Percentiles rank a stretch among this genome's conserved stretches.
phyloP scores from a whole-genome alignment of 2,888 invertebrate genomes.

The Notodromas monacha region DNA sequence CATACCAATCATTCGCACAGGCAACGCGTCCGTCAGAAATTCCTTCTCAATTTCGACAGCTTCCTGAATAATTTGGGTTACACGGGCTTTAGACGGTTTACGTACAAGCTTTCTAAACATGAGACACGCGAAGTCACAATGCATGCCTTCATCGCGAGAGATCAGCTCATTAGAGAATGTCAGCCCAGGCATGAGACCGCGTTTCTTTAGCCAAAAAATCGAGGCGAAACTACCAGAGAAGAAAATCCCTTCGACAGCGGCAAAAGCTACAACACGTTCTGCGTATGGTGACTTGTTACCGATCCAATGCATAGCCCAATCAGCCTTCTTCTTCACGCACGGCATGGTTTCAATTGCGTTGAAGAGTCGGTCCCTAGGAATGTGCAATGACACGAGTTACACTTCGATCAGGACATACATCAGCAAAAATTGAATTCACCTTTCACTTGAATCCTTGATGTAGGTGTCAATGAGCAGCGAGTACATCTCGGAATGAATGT shows the following conservation, averaged over 20 bases:
- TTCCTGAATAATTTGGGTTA: conserved; percentile 18
- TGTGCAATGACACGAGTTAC: too few species aligned
- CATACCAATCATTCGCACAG: conserved; percentile 9
- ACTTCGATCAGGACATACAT: too few species aligned
- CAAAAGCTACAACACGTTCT: conserved; percentile 10
- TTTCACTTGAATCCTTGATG: conserved; percentile 17
- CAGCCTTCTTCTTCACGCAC: conserved; percentile 9
- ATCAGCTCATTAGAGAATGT: conserved; percentile 10
- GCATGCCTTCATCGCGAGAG: conserved; percentile 14
- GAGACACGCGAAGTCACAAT: conserved; percentile 16
- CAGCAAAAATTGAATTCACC: too few species aligned
- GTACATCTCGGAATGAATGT: conserved; percentile 24
- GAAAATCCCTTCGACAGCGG: conserved; percentile 11
- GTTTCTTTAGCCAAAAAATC: conserved; percentile 10
- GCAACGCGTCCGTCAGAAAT: conserved; percentile 9
- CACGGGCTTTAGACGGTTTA: conserved; percentile 15
- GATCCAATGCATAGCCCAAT: conserved; percentile 10
- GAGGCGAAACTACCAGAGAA: conserved; percentile 10
- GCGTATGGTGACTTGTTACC: conserved; percentile 7
- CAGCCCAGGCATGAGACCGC: conserved; percentile 10
- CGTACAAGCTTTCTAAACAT: conserved; percentile 18
- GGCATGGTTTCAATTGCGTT: conserved; percentile 9
- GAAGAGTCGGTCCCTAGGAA: conserved; percentile 9
- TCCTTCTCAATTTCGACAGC: conserved; percentile 18
- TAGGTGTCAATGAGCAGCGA: conserved; percentile 22